Conservation (phyloP, 1,140 invertebrate genomes). For the Lepidurus couesii region DNA sequence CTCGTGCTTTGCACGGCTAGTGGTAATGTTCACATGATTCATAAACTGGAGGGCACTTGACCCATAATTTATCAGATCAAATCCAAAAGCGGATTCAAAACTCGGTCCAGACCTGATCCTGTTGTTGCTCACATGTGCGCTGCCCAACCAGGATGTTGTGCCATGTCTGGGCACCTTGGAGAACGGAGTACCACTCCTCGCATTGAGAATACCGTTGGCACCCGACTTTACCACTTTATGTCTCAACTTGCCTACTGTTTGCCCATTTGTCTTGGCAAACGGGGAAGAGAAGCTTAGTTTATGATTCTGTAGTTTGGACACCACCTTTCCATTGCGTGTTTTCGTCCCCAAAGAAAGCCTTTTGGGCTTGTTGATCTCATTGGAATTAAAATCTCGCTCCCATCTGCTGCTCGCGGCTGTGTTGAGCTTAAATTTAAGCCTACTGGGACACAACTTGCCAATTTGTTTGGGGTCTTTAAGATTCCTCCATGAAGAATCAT, state of each 20-base stretch:
- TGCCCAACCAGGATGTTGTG: background rate
- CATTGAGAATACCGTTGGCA: background rate
- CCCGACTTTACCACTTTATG: background rate
- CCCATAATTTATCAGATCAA: slow-evolving; percentile 19
- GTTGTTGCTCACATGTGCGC: background rate
- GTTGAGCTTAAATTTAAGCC: background rate
- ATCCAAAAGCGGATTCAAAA: slow-evolving; percentile 8
- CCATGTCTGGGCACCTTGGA: background rate
- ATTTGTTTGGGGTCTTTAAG: background rate
- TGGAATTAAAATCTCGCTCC: background rate
- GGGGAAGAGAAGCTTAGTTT: background rate
- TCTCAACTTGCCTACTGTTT: slow-evolving; percentile 7
- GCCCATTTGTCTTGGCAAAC: background rate
- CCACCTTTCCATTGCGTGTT: background rate
- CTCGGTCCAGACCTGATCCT: background rate
- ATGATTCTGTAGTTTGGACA: background rate
- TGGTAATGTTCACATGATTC: slow-evolving; percentile 27
- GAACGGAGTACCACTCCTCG: background rate
- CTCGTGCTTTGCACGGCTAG: background rate
- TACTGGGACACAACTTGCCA: background rate
- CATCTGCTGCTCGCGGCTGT: background rate
- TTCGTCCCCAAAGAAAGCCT: background rate
- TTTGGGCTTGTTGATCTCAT: background rate
- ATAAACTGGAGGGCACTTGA: slow-evolving; percentile 24
- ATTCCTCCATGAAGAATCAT: background rate